These are phyloP conservation scores for Pomacea canaliculata DNA, from an alignment of 2,888 invertebrate genomes.

Conservation along the genomic window DNA sequence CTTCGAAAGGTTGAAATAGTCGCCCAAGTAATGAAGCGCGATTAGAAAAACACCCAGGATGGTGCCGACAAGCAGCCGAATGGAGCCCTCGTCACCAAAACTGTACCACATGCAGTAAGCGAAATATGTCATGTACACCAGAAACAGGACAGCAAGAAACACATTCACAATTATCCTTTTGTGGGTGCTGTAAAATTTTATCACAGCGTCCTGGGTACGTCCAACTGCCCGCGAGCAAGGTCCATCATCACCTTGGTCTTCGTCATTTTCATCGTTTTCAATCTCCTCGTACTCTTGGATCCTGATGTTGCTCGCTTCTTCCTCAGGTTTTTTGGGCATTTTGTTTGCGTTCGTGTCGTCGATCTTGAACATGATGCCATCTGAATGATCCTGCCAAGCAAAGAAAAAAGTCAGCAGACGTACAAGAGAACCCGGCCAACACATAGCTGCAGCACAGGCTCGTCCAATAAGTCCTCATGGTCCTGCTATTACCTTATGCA, in stretches of 20 bases:
- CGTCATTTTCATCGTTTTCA: neutral
- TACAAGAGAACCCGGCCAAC: too few relatives aligned
- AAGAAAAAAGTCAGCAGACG: too few relatives aligned
- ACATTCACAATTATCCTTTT: constrained; percentile 23
- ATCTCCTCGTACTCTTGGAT: neutral
- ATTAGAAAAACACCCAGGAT: constrained; percentile 37
- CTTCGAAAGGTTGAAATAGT: neutral
- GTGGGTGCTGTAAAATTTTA: constrained; percentile 6
- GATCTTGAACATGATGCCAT: neutral
- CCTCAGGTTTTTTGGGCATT: too few relatives aligned
- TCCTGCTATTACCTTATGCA: too few relatives aligned
- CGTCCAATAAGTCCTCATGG: too few relatives aligned
- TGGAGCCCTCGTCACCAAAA: constrained; percentile 55
- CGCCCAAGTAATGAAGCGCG: neutral
- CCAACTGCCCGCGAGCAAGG: constrained; percentile 7
- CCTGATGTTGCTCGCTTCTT: neutral
- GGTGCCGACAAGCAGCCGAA: constrained; percentile 58
- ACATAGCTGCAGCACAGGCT: too few relatives aligned
- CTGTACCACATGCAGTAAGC: constrained; percentile 52
- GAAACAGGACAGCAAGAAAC: constrained; percentile 23
- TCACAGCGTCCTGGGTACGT: constrained; percentile 10
- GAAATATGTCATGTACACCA: constrained; percentile 56
- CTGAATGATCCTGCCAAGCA: neutral
- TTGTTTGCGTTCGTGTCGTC: too few relatives aligned
- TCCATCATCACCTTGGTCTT: neutral